These are phyloP conservation scores for Metacarcinus magister DNA, from an alignment of 2,888 invertebrate genomes.

Conservation along the genomic window DNA sequence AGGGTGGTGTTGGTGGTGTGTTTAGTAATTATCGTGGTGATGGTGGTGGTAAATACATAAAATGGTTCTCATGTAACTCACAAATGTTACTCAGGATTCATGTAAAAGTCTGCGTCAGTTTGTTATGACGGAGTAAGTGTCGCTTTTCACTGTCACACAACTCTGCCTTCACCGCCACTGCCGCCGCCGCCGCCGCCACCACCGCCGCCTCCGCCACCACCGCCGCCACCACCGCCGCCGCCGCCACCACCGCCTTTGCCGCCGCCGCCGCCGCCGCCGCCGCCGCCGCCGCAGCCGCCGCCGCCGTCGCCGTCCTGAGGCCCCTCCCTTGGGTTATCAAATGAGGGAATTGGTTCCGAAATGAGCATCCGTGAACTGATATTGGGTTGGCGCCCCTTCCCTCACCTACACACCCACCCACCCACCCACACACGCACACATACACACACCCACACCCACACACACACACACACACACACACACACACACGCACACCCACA, in stretches of 20 bases:
- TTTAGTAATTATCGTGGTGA: no score
- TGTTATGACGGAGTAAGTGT: neutral
- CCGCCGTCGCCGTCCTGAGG: neutral
- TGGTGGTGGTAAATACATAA: no score
- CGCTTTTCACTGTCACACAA: no score
- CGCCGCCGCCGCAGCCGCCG: neutral
- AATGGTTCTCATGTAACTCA: neutral
- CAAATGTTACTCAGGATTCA: neutral
- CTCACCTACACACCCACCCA: no score
- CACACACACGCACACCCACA: no score
- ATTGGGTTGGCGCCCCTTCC: neutral
- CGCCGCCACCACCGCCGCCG: no score
- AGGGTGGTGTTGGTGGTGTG: no score
- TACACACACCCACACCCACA: neutral
- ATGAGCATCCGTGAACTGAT: constrained; percentile 2
- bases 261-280: no score
- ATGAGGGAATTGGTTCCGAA: neutral
- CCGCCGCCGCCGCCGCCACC: no score
- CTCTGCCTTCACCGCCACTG: no score
- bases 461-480: neutral
- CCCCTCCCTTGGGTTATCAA: neutral
- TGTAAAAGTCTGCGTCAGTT: neutral
- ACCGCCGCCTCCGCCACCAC: no score
- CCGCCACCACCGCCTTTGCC: neutral
- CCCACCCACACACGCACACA: neutral